A percentile compares a stretch with the other conserved stretches of the same genome.
Evolutionary conservation across 2,113 vertebrate species (phyloP).

Genomic region (Anoplopoma fimbria): DNA sequence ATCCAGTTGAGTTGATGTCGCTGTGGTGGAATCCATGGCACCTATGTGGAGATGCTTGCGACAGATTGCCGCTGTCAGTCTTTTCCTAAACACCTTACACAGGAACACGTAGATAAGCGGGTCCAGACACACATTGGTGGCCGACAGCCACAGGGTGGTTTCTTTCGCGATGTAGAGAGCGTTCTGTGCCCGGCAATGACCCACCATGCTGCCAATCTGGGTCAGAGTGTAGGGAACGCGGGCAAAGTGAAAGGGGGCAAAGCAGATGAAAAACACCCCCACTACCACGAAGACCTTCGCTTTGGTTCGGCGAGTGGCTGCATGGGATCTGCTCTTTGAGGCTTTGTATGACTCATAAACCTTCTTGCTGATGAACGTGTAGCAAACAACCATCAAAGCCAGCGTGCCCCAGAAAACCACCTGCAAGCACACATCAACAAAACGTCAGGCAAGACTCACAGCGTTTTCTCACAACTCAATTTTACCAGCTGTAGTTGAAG

Average conservation of each 20-base stretch:
- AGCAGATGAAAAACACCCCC: constrained; percentile 84
- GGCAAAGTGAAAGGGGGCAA: constrained; percentile 82
- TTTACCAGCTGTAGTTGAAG: not conserved
- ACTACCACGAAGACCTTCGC: constrained; percentile 85
- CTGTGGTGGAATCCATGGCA: constrained; percentile 60
- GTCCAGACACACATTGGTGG: constrained; percentile 84
- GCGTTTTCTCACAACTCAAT: not conserved
- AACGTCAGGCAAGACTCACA: not conserved
- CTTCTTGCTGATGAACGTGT: constrained; percentile 85
- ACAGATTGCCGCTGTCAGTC: constrained; percentile 72
- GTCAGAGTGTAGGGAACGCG: constrained; percentile 83
- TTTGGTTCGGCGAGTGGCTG: constrained; percentile 75
- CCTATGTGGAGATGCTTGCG: constrained; percentile 38
- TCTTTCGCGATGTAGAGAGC: constrained; percentile 82
- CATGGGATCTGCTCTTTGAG: constrained; percentile 75
- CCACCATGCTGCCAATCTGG: constrained; percentile 68
- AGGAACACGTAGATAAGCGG: constrained; percentile 86
- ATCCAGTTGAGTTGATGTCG: constrained; percentile 76
- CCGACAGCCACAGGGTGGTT: constrained; percentile 83
- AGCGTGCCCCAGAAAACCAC: constrained; percentile 84
- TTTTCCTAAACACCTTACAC: constrained; percentile 80
- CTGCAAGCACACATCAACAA: constrained; percentile 52
- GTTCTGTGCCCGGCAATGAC: constrained; percentile 70
- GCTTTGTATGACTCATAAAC: constrained; percentile 84
- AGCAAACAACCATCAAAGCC: constrained; percentile 81